Evolutionary conservation across 2,113 vertebrate species (phyloP).

Genomic region (Gavialis gangeticus): DNA sequence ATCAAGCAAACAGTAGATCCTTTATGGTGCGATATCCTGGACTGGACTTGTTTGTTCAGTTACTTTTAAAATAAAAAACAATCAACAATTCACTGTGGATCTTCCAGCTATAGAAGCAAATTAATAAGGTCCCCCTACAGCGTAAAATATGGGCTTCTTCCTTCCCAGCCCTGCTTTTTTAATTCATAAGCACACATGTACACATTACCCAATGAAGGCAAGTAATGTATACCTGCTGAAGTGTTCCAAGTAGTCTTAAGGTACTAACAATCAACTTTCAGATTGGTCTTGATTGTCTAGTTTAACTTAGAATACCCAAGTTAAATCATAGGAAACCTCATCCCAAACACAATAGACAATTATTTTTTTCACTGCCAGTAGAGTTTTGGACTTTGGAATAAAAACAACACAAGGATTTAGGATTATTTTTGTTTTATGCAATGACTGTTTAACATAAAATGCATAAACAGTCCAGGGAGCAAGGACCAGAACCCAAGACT

Average conservation of each 20-base stretch:
- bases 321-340: constrained; percentile 29
- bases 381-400: neutral
- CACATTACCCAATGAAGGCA: constrained; percentile 25
- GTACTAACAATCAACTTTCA: neutral
- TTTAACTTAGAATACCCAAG: neutral
- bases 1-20: neutral
- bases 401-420: no score
- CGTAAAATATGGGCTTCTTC: neutral
- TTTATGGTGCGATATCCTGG: neutral
- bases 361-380: constrained; percentile 16
- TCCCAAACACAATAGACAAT: constrained; percentile 20
- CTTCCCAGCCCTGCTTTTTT: neutral
- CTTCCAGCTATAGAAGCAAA: neutral
- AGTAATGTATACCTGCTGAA: neutral
- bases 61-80: neutral
- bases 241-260: constrained; percentile 3
- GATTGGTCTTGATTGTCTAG: neutral
- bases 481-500: no score
- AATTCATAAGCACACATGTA: neutral
- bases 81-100: neutral
- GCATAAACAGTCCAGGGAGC: no score
- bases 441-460: no score
- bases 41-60: neutral
- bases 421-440: no score
- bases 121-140: neutral